These are phyloP conservation scores for Drosophila ogumai DNA, from an alignment of 1,140 invertebrate genomes.

Conservation along the genomic window DNA sequence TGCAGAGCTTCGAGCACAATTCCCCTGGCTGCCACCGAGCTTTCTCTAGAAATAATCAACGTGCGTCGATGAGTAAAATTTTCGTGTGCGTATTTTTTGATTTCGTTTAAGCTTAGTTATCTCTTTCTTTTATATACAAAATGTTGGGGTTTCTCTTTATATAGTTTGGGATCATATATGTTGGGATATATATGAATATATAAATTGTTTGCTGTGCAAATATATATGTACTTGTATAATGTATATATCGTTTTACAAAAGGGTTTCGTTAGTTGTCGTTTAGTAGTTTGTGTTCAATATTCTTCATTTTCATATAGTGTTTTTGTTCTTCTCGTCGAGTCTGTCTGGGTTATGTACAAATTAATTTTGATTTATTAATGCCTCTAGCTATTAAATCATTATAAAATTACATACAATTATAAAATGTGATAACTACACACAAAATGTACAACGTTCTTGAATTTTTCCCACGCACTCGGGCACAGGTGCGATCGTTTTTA, in stretches of 20 bases:
- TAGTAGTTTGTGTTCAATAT: constrained; percentile 47
- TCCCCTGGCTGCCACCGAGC: background rate
- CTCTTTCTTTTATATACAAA: constrained; percentile 77
- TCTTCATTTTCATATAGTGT: constrained; percentile 32
- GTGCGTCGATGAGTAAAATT: constrained; percentile 55
- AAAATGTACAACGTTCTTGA: constrained; percentile 63
- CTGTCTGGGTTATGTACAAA: constrained; percentile 54
- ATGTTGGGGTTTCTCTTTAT: constrained; percentile 54
- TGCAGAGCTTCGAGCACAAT: constrained; percentile 1
- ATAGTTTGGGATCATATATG: constrained; percentile 60
- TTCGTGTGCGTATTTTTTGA: constrained; percentile 75
- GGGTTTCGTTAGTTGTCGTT: constrained; percentile 76
- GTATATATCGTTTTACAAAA: constrained; percentile 82
- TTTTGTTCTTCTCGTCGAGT: constrained; percentile 62
- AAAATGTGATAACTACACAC: constrained; percentile 67
- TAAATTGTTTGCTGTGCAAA: constrained; percentile 80
- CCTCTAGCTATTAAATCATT: constrained; percentile 53
- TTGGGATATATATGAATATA: constrained; percentile 60
- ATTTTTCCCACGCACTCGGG: constrained; percentile 8
- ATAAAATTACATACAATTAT: constrained; percentile 53
- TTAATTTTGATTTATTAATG: constrained; percentile 46
- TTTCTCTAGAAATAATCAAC: background rate
- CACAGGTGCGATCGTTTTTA: constrained; percentile 38
- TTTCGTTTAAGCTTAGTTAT: constrained; percentile 63
- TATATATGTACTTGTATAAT: constrained; percentile 83